These are phyloP conservation scores for Eupithecia exiguata DNA, from an alignment of 2,888 invertebrate genomes.

Conservation along the genomic window DNA sequence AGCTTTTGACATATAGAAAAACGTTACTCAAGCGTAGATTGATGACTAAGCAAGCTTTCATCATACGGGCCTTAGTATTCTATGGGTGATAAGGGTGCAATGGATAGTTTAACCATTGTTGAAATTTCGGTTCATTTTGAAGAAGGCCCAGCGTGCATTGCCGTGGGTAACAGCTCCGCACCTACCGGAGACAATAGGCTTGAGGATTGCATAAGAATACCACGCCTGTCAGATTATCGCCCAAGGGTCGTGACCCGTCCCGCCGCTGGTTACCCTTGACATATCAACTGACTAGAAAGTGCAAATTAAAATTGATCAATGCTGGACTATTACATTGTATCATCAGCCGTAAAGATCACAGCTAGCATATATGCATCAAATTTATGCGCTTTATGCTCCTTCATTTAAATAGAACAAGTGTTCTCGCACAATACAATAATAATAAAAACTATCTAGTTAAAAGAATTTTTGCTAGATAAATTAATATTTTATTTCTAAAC, in stretches of 20 bases:
- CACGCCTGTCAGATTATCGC: constrained; percentile 54
- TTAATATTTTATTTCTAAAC: neutral
- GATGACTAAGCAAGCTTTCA: too few relatives aligned
- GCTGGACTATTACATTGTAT: constrained; percentile 2
- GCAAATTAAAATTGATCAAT: constrained; percentile 38
- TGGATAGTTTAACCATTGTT: neutral
- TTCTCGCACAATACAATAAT: neutral
- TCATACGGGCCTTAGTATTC: too few relatives aligned
- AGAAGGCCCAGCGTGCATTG: constrained; percentile 11
- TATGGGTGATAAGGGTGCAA: too few relatives aligned
- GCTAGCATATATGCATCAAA: neutral
- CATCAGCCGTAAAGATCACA: constrained; percentile 3
- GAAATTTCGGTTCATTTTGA: neutral
- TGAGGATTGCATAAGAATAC: constrained; percentile 54
- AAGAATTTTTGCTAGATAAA: neutral
- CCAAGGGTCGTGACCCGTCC: constrained; percentile 58
- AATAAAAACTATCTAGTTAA: neutral
- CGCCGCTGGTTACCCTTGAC: constrained; percentile 73
- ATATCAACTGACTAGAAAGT: constrained; percentile 76
- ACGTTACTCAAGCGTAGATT: too few relatives aligned
- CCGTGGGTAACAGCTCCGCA: constrained; percentile 17
- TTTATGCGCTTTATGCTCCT: neutral
- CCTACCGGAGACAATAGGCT: constrained; percentile 37
- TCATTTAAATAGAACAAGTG: neutral
- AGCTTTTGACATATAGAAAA: too few relatives aligned